Conservation (phyloP, 2,888 invertebrate species). For the Plemyria rubiginata region DNA sequence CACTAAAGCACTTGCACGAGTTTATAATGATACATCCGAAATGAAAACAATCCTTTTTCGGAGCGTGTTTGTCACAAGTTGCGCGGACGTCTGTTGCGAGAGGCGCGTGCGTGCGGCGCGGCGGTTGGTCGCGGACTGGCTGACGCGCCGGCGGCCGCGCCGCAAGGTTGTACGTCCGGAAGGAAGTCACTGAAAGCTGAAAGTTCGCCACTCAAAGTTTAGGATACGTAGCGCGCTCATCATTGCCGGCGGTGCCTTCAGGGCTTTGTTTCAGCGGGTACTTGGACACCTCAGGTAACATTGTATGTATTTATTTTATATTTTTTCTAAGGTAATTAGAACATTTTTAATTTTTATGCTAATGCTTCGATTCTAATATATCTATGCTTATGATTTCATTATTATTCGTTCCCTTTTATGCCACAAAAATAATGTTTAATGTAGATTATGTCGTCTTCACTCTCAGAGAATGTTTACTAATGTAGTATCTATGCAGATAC, state of each 20-base stretch:
- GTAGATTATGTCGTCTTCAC: too few species aligned
- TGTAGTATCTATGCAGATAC: too few species aligned
- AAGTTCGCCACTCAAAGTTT: slow-evolving; percentile 76
- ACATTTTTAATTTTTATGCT: too few species aligned
- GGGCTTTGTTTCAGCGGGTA: neutral
- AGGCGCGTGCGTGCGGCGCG: slow-evolving; percentile 67
- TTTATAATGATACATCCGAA: slow-evolving; percentile 16
- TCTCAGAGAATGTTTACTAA: too few species aligned
- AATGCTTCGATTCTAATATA: too few species aligned
- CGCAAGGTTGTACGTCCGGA: slow-evolving; percentile 72
- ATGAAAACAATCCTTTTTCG: slow-evolving; percentile 46
- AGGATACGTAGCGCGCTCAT: slow-evolving; percentile 35
- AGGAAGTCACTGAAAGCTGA: slow-evolving; percentile 77
- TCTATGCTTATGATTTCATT: too few species aligned
- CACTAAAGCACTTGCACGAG: slow-evolving; percentile 76
- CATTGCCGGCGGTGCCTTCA: slow-evolving; percentile 4
- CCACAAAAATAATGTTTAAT: too few species aligned
- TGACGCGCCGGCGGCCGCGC: slow-evolving; percentile 61
- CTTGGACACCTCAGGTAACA: too few species aligned
- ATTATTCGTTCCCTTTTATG: too few species aligned
- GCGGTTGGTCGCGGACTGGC: slow-evolving; percentile 74
- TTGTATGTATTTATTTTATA: too few species aligned
- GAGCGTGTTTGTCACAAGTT: slow-evolving; percentile 42
- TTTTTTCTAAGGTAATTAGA: too few species aligned
- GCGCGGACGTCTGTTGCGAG: slow-evolving; percentile 49